Base-by-base conservation (phyloP, 2,113 vertebrate genomes). In the Promerops cafer region DNA sequence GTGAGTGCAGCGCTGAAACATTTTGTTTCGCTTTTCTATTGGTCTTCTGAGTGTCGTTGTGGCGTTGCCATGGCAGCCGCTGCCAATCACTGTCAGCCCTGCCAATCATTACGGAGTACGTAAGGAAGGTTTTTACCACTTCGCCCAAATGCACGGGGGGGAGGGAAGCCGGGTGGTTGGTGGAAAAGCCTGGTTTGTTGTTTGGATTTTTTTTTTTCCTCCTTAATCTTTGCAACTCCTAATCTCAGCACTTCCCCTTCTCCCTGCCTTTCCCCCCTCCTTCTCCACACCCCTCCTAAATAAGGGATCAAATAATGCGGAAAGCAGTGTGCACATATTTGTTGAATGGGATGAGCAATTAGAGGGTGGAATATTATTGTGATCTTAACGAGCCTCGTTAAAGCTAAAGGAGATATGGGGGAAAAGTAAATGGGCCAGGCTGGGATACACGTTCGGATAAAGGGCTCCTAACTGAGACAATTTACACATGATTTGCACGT, bases 1-100 rank as follows among this genome's bases (percentile, higher is more conserved):
- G 99, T 99, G 99, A 99, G 99, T 99, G 99, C 99, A 98, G 99
- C 99, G 98, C 98, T 98, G 98, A 99, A 99, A 99, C 99, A 99
- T 99, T 99, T 99, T 99, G 99, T 99, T 99, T 99, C 99, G 99
- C 99, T 99, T 99, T 99, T 99, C 99, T 99, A 99, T 99, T 99
- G 99, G 99, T 99, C 99, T 99, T 98, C 98, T 96, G 98, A 98
- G 98, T 99, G 99, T 99, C 99, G 99, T 99, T 99, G 99, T 99
- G 98, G 98, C 98, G 99, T 99, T 99, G 98, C 99, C 99, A 99
- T 98, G 98, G 99, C 98, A 99, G 98, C 99, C 94, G 95, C 99
- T 99, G 99, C 99, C 99, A 99, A 99, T 99, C 99, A 99, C 99
- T 99, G 99, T 99, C 99, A 99, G 99, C 98, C 98, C 99, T 99